Base-by-base conservation (phyloP, 2,888 invertebrate species). In the Acleris holmiana region DNA sequence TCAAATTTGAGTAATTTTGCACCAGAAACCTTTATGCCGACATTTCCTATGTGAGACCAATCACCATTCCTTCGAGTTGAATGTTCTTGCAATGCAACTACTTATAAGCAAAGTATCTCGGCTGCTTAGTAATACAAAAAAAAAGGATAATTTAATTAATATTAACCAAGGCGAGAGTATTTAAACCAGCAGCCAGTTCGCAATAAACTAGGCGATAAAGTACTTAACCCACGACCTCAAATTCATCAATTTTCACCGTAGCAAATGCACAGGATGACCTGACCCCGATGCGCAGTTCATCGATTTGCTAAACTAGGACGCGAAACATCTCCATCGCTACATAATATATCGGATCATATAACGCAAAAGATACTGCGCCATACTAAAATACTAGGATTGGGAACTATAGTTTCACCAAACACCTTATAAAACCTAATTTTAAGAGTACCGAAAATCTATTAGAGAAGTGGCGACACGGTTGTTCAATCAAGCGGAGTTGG, bases 391-490 rank as follows among this genome's bases (percentile, higher is more conserved):
- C 18, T 35, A 35, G 35, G 13, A 35, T 13, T 13, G 4, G 4
- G 8, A 17, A 7, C 18, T 19, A 25, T 6, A 53, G 19, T 19
- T 13, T 53, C 18, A 19, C 17, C 1, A 13, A 5, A 7, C 15
- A 53, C 40, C 25, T 25, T 10, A 51, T 6, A 17, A 21, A 29
- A 40, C 41, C 5, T 53, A n/a, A 41, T 51, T 58, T 53, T 21
- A 53, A 47, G 51, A 51, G 51, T 29, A 57, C 13, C 15, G n/a
- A 35, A 63, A 47, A 51, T 46, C 47, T 63, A 40, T 64, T 64
- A 48, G n/a, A 54, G 58, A 58, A 49, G 21, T n/a, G 35, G 56
- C 46, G 57, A 53, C 63, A 58, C 47, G 40, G 53, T 64, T 54
- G 58, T 25, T 54, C 21, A 48, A 58, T 58, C 48, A 59, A 48